Evolutionary conservation across 2,113 vertebrate genomes (phyloP).

Genomic region (Microtus montanus): DNA sequence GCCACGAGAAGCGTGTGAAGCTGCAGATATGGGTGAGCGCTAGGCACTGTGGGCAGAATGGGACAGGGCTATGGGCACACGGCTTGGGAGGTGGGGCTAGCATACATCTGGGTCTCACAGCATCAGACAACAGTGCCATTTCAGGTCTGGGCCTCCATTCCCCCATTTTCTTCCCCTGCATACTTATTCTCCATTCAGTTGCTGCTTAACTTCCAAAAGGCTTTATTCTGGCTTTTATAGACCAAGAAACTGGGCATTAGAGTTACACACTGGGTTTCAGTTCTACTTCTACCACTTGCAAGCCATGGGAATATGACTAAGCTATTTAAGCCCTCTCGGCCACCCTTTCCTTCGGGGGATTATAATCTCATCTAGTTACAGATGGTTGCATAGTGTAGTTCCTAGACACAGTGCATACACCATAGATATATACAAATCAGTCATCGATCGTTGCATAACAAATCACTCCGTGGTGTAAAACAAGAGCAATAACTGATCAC

Average conservation of each 20-base stretch:
- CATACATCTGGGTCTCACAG: neutral
- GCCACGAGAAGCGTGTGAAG: constrained; percentile 98
- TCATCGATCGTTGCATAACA: constrained; percentile 9
- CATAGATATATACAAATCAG: constrained; percentile 33
- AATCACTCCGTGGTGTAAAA: constrained; percentile 44
- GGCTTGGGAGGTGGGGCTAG: neutral
- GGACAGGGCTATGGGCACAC: neutral
- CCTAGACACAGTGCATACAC: neutral
- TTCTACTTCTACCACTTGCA: constrained; percentile 34
- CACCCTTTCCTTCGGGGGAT: neutral
- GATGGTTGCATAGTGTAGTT: constrained; percentile 12
- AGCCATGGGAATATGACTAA: constrained; percentile 6
- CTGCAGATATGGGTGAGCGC: constrained; percentile 98
- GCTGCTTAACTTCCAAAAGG: neutral
- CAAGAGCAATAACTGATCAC: constrained; percentile 21
- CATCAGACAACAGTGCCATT: neutral
- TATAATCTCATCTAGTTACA: neutral
- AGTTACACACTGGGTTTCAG: constrained; percentile 31
- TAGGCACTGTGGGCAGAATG: neutral
- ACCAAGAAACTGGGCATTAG: constrained; percentile 37
- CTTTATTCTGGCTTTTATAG: constrained; percentile 31
- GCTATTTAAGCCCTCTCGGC: constrained; percentile 18
- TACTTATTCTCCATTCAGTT: neutral
- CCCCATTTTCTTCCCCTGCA: neutral
- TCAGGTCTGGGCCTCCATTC: neutral